Percentiles rank a stretch among this genome's conserved stretches.
Evolutionary conservation across 1,140 invertebrate genomes (phyloP).

Genomic region (Penaeus indicus): DNA sequence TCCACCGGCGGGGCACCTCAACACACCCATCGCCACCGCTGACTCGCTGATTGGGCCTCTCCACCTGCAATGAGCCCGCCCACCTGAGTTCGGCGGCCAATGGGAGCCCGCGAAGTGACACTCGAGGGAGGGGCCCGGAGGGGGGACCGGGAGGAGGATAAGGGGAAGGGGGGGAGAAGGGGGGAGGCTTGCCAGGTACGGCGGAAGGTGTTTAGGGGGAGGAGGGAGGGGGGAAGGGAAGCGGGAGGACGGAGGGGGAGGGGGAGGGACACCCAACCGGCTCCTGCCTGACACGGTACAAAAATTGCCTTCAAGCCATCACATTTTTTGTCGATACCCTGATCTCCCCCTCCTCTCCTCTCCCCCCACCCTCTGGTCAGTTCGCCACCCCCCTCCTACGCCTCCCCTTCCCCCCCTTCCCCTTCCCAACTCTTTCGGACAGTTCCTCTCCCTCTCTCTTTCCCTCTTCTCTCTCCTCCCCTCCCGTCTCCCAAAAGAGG

Average conservation of each 20-base stretch:
- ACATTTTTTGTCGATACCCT: conserved; percentile 26
- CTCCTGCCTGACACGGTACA: conserved; percentile 33
- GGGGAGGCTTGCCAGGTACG: not conserved
- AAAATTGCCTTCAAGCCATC: conserved; percentile 53
- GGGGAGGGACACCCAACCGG: conserved; percentile 10
- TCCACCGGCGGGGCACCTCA: too few species aligned
- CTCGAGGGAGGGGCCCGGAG: not conserved
- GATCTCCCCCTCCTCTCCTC: not conserved
- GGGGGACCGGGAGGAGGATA: not conserved
- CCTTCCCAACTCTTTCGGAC: not conserved
- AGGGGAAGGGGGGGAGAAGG: not conserved
- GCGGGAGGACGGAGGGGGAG: conserved; percentile 2
- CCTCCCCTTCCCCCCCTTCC: not conserved
- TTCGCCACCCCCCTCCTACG: conserved; percentile 6
- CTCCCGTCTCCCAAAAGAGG: not conserved
- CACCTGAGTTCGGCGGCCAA: not conserved
- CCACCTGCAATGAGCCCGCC: not conserved
- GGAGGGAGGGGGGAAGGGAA: not conserved
- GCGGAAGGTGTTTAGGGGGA: not conserved
- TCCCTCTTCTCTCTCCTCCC: not conserved
- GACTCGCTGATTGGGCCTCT: too few species aligned
- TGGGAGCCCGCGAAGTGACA: not conserved
- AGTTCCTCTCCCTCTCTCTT: not conserved
- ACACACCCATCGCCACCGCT: not conserved
- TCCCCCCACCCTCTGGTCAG: conserved; percentile 4